Evolutionary conservation across 2,888 invertebrate genomes (phyloP).

Genomic region (Diplazon laetatorius): DNA sequence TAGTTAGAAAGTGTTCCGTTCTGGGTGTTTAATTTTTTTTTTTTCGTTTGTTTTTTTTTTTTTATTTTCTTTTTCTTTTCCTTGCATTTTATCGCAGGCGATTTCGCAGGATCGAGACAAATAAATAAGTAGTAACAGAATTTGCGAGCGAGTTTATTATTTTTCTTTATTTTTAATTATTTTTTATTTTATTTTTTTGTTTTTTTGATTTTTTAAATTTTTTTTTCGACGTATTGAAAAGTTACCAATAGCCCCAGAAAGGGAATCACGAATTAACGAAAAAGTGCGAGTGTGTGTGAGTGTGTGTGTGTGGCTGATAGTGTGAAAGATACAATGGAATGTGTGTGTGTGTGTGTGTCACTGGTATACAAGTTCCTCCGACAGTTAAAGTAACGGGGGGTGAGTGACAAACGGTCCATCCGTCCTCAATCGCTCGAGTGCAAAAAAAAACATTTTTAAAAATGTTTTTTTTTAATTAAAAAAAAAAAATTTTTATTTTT

Average conservation of each 20-base stretch:
- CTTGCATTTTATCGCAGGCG: conserved; percentile 49
- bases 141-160: conserved; percentile 56
- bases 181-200: conserved; percentile 6
- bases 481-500: conserved; percentile 12
- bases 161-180: not conserved
- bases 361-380: conserved; percentile 91
- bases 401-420: conserved; percentile 71
- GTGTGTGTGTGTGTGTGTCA: conserved; percentile 74
- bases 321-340: conserved; percentile 63
- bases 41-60: conserved; percentile 4
- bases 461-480: too few relatives aligned
- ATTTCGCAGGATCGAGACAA: conserved; percentile 43
- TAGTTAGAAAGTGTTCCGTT: conserved; percentile 64
- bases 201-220: conserved; percentile 28
- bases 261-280: conserved; percentile 43
- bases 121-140: conserved; percentile 33
- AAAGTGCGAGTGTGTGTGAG: conserved; percentile 6
- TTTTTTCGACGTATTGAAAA: conserved; percentile 38
- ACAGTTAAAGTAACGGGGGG: conserved; percentile 78
- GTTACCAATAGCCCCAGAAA: conserved; percentile 42
- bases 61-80: conserved; percentile 36
- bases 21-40: conserved; percentile 38
- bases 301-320: not conserved
- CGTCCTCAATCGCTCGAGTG: conserved; percentile 73
- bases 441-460: too few relatives aligned